Evolutionary conservation across 2,797 vertebrate genomes (phyloP).

Genomic region (Lepilemur ruficaudatus): DNA sequence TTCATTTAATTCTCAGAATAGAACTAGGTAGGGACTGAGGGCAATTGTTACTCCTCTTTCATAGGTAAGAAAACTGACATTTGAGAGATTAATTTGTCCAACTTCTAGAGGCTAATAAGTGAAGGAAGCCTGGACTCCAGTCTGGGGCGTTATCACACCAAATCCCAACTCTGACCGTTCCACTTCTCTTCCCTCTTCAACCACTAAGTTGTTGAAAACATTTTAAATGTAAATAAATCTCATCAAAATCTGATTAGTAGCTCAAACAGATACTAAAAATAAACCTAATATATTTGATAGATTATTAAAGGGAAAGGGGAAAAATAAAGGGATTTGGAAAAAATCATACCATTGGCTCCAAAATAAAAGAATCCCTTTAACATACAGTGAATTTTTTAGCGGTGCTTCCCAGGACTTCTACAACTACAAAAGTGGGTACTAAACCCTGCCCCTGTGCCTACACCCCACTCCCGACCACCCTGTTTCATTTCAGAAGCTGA

Average conservation of each 20-base stretch:
- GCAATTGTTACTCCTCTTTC: not conserved
- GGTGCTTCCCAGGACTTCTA: not conserved
- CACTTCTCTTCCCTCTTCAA: not conserved
- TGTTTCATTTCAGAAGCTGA: not conserved
- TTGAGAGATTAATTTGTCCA: not conserved
- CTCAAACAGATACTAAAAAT: not conserved
- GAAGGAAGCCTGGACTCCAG: not conserved
- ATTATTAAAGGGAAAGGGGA: not conserved
- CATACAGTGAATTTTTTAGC: not conserved
- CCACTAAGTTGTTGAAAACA: not conserved
- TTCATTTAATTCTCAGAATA: not conserved
- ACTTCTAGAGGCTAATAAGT: not conserved
- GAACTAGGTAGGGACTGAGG: not conserved
- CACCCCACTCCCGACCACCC: no score
- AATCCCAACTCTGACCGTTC: not conserved
- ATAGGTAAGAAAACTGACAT: not conserved
- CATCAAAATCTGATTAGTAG: not conserved
- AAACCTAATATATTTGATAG: not conserved
- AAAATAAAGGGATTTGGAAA: not conserved
- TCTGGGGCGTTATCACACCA: not conserved
- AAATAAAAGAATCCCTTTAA: not conserved
- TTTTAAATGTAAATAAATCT: constrained; percentile 21
- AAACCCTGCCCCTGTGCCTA: not conserved
- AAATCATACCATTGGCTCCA: not conserved
- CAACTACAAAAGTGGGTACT: not conserved